A percentile compares a stretch with the other conserved stretches of the same genome.
Evolutionary conservation across 2,113 vertebrate species (phyloP).

Genomic region (Hydrolagus affinis): DNA sequence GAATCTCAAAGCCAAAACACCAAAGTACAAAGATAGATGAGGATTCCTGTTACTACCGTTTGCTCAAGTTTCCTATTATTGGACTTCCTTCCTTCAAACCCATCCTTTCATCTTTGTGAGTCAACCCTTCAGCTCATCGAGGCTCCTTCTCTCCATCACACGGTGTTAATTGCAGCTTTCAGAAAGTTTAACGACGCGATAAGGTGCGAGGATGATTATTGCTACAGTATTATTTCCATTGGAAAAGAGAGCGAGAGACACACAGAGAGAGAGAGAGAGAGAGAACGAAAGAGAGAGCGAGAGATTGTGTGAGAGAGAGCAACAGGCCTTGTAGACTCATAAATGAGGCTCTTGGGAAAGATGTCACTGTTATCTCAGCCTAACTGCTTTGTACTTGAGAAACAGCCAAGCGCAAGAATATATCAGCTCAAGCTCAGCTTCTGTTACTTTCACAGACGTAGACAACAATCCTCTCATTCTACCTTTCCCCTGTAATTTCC

Average conservation of each 20-base stretch:
- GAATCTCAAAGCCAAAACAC: no score
- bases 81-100: no score
- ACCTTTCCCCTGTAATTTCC: background rate
- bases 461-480: background rate
- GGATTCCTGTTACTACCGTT: no score
- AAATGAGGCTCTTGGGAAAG: background rate
- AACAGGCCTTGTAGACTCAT: background rate
- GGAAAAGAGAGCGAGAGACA: no score
- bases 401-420: background rate
- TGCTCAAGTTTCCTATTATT: no score
- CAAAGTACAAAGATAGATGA: no score
- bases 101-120: no score
- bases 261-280: no score
- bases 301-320: no score
- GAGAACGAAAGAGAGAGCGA: no score
- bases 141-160: background rate
- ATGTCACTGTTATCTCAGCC: slow-evolving; percentile 20
- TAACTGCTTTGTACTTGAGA: background rate
- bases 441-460: background rate
- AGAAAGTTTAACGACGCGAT: background rate
- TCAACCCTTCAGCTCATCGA: no score
- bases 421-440: background rate
- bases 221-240: no score
- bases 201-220: background rate
- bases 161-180: background rate